Evolutionary conservation across 2,888 invertebrate genomes (phyloP), one percentile per base, ranked within the genome.

Genomic region (Melangyna quadrimaculata): DNA sequence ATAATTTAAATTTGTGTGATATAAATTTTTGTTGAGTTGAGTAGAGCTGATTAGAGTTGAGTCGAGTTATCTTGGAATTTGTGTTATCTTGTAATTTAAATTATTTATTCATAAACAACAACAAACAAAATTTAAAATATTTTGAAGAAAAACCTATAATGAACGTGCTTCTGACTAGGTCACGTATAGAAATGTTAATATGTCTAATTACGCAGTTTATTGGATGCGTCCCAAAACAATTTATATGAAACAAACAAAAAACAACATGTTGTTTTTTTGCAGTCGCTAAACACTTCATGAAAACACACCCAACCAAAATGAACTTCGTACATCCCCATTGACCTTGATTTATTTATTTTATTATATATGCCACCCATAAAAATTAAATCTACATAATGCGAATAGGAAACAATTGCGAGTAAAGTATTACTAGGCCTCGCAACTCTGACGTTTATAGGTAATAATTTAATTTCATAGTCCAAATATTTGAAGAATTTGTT

Each of bases 171-270:
- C 4, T 43, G 17, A 17, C n/a, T 37, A 61, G 12, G 24, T 40
- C 40, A 63, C 63, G 61, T 63, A 63, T 12, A 2, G 2, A 27
- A 19, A 53, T 55, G 17, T 59, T 14, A 22, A 14, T 59, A 14
- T n/a, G n/a, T n/a, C n/a, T 37, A 22, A 37, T 6, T 17, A 63
- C 63, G 63, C 63, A 63, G 0, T 27, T 63, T 63, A 43, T 63
- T 63, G 63, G 63, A 63, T 10, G 40, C 63, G 27, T 43, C 43
- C 63, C 63, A 63, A 61, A 61, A 61, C 12, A 59, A 14, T 3
- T n/a, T 27, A 32, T 1, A 48, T 37, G 43, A 19, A 59, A 24
- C 4, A 35, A 19, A 59, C 2, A 53, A 53, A 53, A 27, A 19
- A 0, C 19, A 57, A n/a, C 19, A 35, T 8, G 17, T 63, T 63